Percentiles rank a stretch among this genome's conserved stretches.
phyloP scores from a whole-genome alignment of 2,113 vertebrate species.

The Orycteropus afer region DNA sequence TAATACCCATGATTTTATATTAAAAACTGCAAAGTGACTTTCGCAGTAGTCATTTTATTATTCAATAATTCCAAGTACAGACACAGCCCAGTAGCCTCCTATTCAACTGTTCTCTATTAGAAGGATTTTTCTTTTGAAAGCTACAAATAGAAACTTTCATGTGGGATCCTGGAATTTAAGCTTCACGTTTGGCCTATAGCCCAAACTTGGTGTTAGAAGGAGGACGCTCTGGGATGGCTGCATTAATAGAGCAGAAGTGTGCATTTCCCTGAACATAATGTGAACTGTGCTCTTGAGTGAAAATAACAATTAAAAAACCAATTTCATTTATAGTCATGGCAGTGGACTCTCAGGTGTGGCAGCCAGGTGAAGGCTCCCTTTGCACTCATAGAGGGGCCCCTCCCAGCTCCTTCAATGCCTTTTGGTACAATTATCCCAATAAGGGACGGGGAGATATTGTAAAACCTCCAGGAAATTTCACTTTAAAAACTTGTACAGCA shows the following conservation, averaged over 20 bases:
- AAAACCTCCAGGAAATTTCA: background rate
- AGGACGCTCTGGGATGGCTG: background rate
- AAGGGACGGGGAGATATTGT: background rate
- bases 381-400: background rate
- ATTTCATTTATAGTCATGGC: background rate
- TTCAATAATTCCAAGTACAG: constrained; percentile 13
- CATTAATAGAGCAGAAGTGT: background rate
- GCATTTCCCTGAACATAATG: background rate
- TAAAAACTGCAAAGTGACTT: background rate
- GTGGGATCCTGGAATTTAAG: background rate
- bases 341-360: background rate
- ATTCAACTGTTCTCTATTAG: background rate
- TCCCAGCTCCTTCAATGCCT: background rate
- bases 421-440: background rate
- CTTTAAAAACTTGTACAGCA: background rate
- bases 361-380: background rate
- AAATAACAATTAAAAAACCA: background rate
- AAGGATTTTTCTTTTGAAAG: constrained; percentile 44
- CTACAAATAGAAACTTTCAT: background rate
- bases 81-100: background rate
- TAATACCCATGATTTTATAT: background rate
- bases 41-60: constrained; percentile 12
- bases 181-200: background rate
- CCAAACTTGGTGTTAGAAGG: background rate
- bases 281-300: constrained; percentile 6